phyloP scores from a whole-genome alignment of 2,888 invertebrate genomes.

The Clusia tigrina region DNA sequence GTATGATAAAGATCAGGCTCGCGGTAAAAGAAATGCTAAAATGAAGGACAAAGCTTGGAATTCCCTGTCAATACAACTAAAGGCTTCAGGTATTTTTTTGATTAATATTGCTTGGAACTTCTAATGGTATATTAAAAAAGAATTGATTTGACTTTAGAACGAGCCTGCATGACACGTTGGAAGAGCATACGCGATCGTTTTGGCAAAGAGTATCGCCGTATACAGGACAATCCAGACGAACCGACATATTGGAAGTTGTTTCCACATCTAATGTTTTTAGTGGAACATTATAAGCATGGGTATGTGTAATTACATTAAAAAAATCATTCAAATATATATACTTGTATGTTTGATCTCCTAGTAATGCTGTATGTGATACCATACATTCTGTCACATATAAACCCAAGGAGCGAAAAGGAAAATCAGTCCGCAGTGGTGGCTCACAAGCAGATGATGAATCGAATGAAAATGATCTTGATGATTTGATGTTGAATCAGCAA shows the following conservation, averaged over 20 bases:
- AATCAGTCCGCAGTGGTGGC: constrained; percentile 11
- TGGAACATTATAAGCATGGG: constrained; percentile 57
- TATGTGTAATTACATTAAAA: constrained; percentile 26
- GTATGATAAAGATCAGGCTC: constrained; percentile 51
- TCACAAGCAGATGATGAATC: constrained; percentile 11
- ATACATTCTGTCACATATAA: constrained; percentile 48
- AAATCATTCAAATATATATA: background rate
- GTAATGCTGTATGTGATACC: constrained; percentile 28
- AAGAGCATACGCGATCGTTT: constrained; percentile 57
- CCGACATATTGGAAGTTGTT: constrained; percentile 57
- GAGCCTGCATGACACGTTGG: constrained; percentile 58
- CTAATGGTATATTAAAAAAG: background rate
- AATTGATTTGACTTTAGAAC: constrained; percentile 32
- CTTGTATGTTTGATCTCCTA: constrained; percentile 1
- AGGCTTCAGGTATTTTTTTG: constrained; percentile 43
- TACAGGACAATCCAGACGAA: constrained; percentile 50
- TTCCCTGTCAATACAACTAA: constrained; percentile 44
- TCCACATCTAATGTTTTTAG: constrained; percentile 51
- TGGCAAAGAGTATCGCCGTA: constrained; percentile 54
- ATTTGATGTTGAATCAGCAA: constrained; percentile 46
- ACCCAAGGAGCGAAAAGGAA: constrained; percentile 40
- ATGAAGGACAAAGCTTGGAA: constrained; percentile 56
- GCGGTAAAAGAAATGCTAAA: constrained; percentile 46
- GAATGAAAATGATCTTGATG: constrained; percentile 39
- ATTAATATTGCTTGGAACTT: too few relatives aligned